These are phyloP conservation scores for Habroteleia sp. DNA, from an alignment of 2,888 invertebrate genomes.

Conservation along the genomic window DNA sequence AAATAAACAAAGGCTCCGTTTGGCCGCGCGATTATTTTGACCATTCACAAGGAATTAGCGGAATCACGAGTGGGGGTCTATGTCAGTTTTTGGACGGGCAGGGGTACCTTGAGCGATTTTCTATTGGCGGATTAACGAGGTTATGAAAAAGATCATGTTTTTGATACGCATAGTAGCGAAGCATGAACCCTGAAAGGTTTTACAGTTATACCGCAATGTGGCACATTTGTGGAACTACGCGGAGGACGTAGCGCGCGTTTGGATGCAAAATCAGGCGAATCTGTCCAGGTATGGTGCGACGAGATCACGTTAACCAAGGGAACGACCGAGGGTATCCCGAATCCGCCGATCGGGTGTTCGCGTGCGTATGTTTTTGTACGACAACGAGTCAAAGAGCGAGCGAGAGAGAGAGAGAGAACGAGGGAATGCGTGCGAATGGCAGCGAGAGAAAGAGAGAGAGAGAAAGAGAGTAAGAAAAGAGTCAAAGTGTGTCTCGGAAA, in stretches of 20 bases:
- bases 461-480: not conserved
- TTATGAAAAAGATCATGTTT: conserved; percentile 78
- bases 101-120: conserved; percentile 28
- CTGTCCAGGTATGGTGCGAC: not conserved
- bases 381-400: conserved; percentile 1
- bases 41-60: no score
- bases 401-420: conserved; percentile 8
- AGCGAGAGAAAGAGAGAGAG: conserved; percentile 60
- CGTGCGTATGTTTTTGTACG: conserved; percentile 29
- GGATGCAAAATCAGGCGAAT: conserved; percentile 21
- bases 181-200: conserved; percentile 81
- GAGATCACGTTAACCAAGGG: no score
- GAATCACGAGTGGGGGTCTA: no score
- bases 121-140: conserved; percentile 67
- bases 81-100: no score
- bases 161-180: conserved; percentile 78
- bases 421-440: not conserved
- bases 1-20: conserved; percentile 26
- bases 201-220: conserved; percentile 82
- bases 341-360: conserved; percentile 6
- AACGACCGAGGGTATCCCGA: no score
- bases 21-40: not conserved
- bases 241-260: conserved; percentile 75
- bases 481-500: not conserved
- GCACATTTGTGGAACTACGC: conserved; percentile 80